A percentile compares a stretch with the other conserved stretches of the same genome.
These are phyloP conservation scores for Brachyopa scutellaris DNA, from an alignment of 2,888 invertebrate species.

Conservation along the genomic window DNA sequence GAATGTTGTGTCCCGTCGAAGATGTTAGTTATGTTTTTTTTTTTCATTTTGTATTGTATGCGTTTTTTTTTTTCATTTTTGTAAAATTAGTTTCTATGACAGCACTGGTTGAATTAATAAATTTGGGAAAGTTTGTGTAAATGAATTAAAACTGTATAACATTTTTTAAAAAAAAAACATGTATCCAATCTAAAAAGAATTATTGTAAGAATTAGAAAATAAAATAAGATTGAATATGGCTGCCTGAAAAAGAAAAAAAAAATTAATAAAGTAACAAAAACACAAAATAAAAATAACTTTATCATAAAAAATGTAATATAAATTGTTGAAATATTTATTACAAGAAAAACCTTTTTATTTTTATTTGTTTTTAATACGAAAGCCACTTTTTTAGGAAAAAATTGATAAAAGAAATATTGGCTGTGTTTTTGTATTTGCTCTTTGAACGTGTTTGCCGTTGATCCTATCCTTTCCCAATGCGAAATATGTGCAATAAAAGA, in stretches of 20 bases:
- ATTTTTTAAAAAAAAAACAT: not conserved
- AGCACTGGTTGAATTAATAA: constrained; percentile 1
- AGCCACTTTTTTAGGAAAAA: constrained; percentile 20
- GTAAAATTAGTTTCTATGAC: constrained; percentile 39
- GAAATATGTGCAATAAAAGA: constrained; percentile 63
- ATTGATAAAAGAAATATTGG: constrained; percentile 10
- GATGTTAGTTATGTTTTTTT: constrained; percentile 22
- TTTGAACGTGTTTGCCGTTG: constrained; percentile 18
- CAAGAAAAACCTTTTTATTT: constrained; percentile 3
- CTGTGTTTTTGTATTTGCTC: constrained; percentile 17
- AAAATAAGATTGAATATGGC: too few species aligned
- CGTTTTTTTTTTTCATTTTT: constrained; percentile 1
- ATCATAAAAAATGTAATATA: constrained; percentile 22
- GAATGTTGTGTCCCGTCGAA: constrained; percentile 11
- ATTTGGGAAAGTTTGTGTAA: too few species aligned
- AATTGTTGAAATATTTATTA: not conserved
- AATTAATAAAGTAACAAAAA: too few species aligned
- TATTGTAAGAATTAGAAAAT: too few species aligned
- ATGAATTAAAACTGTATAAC: too few species aligned
- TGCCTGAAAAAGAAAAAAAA: too few species aligned
- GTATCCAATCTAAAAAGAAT: too few species aligned
- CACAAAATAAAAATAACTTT: not conserved
- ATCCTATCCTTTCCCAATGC: constrained; percentile 37
- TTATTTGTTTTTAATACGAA: constrained; percentile 19
- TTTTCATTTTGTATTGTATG: constrained; percentile 35